Evolutionary conservation across 2,888 invertebrate genomes (phyloP), one percentile per base, ranked within the genome.

Genomic region (Homarus gammarus): DNA sequence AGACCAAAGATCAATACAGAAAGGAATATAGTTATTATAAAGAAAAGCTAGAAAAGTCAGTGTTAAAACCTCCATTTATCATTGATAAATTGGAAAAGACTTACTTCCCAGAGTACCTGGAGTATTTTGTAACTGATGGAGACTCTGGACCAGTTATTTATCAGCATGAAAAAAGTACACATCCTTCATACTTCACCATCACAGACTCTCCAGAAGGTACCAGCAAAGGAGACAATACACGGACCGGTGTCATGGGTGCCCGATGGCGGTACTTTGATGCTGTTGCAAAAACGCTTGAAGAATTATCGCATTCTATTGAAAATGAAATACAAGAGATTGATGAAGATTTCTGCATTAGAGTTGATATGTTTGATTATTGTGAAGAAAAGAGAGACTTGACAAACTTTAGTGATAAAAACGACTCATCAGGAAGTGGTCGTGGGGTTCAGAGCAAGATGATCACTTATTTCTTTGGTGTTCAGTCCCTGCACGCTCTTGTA

Each of bases 1-100:
- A 89, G 75, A 85, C 89, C 36, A 89, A 89, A 84, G 89, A 89
- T 27, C 89, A 89, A 40, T 89, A 89, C 44, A 78, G 89, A 36
- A 89, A 89, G 31, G 89, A 89, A 73, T 89, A 89, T 61, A 78
- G 73, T 22, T 89, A 85, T 64, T 89, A 89, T 73, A 84, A 85
- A 70, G 89, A 89, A 33, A 89, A 89, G 36, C 64, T 89, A 8
- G 79, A 89, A 15, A 81, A 83, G 27, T 68, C 84, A n/a, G 84
- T 89, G 27, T 64, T 89, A n/a, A 89, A 89, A 27, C 89, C 89
- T 31, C 89, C 89, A 31, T 84, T 85, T 8, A 70, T 89, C 22
- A 56, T 89, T 5, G 89, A 89, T 56, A 79, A 61, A 15, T 31
- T 89, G 6, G 89, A 89, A 44, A 89, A 89, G 64, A 89, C 89